These are phyloP conservation scores for Drosophila arawakana DNA, from an alignment of 1,140 invertebrate genomes.

Conservation along the genomic window DNA sequence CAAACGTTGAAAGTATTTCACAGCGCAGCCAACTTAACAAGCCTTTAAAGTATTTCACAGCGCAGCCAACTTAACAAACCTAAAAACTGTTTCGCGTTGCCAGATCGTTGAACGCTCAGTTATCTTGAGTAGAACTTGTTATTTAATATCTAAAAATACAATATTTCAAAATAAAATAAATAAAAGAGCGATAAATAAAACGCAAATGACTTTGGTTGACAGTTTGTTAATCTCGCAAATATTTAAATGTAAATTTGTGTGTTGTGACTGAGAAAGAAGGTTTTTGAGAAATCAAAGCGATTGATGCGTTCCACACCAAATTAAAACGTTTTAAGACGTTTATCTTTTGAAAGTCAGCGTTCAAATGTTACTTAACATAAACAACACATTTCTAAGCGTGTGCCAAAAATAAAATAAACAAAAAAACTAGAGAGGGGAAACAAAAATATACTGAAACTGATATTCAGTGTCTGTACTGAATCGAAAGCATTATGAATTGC, in stretches of 20 bases:
- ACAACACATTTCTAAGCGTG: constrained; percentile 28
- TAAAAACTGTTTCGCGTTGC: too few relatives aligned
- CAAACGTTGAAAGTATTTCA: too few relatives aligned
- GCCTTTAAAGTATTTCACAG: too few relatives aligned
- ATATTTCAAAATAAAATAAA: neutral
- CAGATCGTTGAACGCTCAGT: too few relatives aligned
- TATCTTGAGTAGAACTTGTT: neutral
- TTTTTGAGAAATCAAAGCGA: constrained; percentile 5
- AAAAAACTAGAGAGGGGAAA: too few relatives aligned
- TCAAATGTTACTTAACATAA: constrained; percentile 33
- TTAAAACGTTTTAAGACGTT: constrained; percentile 32
- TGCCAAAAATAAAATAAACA: constrained; percentile 17
- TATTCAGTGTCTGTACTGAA: neutral
- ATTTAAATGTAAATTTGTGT: constrained; percentile 36
- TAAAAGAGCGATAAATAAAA: constrained; percentile 20
- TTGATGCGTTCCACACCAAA: constrained; percentile 36
- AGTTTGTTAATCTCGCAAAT: constrained; percentile 32
- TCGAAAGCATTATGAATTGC: constrained; percentile 15
- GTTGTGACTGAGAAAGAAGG: constrained; percentile 3
- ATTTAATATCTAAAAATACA: neutral
- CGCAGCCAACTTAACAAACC: too few relatives aligned
- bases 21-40: too few relatives aligned
- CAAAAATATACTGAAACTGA: constrained; percentile 18
- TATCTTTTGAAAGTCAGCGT: constrained; percentile 12
- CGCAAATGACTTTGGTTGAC: constrained; percentile 19